A percentile compares a stretch with the other conserved stretches of the same genome.
These are phyloP conservation scores for Eurosta solidaginis DNA, from an alignment of 1,140 invertebrate species.

Conservation along the genomic window DNA sequence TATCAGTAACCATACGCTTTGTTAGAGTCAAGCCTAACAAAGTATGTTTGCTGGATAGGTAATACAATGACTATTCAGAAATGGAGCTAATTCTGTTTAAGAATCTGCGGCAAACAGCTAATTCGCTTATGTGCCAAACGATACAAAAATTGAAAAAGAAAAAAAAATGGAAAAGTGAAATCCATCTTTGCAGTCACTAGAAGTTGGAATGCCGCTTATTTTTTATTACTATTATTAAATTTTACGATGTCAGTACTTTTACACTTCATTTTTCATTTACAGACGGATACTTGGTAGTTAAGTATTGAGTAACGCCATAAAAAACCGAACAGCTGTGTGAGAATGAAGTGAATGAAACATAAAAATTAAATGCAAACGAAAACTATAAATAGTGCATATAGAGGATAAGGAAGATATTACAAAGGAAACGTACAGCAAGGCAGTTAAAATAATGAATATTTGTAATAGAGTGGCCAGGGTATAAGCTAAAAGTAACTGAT, in stretches of 20 bases:
- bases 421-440: too few relatives aligned
- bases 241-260: conserved; percentile 51
- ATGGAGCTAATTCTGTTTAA: too few relatives aligned
- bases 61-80: too few relatives aligned
- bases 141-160: background rate
- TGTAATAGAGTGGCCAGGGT: too few relatives aligned
- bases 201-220: background rate
- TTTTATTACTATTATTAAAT: conserved; percentile 34
- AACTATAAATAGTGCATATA: background rate
- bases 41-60: too few relatives aligned
- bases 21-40: too few relatives aligned
- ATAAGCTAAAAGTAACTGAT: too few relatives aligned
- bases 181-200: background rate
- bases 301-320: background rate
- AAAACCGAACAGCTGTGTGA: background rate
- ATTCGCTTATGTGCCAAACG: too few relatives aligned
- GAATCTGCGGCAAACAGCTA: too few relatives aligned
- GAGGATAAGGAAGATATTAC: background rate
- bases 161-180: background rate
- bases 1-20: too few relatives aligned
- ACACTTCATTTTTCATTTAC: conserved; percentile 55
- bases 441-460: too few relatives aligned
- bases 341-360: background rate
- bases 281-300: background rate
- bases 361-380: background rate